Conservation (phyloP, 2,888 invertebrate genomes). For the Drosophila merina region DNA sequence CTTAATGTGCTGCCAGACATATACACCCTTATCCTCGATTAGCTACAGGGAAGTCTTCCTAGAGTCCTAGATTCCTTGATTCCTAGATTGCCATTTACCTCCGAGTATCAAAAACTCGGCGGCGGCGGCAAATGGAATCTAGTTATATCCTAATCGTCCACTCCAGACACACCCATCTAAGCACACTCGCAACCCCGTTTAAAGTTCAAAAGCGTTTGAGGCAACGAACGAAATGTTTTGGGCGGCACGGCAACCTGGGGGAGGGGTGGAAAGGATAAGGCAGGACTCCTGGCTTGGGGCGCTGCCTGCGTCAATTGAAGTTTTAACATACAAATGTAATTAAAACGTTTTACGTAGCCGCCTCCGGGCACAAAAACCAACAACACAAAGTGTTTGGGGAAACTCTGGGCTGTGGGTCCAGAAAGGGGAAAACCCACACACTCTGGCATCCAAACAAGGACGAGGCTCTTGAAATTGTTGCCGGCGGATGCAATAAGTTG, state of each 20-base stretch:
- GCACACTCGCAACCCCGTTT: constrained; percentile 56
- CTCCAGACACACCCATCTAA: constrained; percentile 50
- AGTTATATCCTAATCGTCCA: constrained; percentile 74
- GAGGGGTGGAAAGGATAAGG: neutral
- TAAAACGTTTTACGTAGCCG: constrained; percentile 79
- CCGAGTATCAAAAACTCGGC: constrained; percentile 69
- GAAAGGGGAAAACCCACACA: constrained; percentile 58
- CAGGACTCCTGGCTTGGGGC: constrained; percentile 15
- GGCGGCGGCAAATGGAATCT: constrained; percentile 71
- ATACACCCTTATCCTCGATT: neutral
- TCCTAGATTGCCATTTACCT: constrained; percentile 72
- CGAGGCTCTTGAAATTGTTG: constrained; percentile 74
- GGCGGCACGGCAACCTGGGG: constrained; percentile 11
- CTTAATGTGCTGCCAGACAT: neutral
- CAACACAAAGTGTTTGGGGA: constrained; percentile 59
- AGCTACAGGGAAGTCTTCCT: constrained; percentile 20
- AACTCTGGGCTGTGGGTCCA: constrained; percentile 53
- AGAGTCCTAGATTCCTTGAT: neutral
- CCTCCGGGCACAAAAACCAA: constrained; percentile 62
- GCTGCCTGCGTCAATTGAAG: constrained; percentile 70
- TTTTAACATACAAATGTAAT: constrained; percentile 80
- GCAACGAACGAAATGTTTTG: constrained; percentile 29
- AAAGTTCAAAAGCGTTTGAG: constrained; percentile 76
- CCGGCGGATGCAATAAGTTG: constrained; percentile 79
- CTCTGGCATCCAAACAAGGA: constrained; percentile 43